Conservation (phyloP, 2,888 invertebrate genomes). For the Caenorhabditis uteleia region DNA sequence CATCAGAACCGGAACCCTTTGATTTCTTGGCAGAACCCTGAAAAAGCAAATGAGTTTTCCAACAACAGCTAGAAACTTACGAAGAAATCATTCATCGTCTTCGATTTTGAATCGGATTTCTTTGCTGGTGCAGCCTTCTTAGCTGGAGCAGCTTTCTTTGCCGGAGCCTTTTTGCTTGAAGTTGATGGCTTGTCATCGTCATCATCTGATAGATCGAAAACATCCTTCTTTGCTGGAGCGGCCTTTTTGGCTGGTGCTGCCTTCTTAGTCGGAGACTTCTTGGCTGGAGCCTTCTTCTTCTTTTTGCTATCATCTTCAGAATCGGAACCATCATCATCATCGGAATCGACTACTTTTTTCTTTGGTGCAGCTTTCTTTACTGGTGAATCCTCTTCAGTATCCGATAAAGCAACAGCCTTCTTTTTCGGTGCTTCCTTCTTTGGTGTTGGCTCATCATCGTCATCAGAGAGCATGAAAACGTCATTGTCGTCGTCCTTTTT, state of each 20-base stretch:
- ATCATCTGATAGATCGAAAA: slow-evolving; percentile 4
- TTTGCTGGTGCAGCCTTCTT: slow-evolving; percentile 19
- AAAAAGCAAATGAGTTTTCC: background rate
- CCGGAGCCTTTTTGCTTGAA: slow-evolving; percentile 15
- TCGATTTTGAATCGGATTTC: too few species aligned
- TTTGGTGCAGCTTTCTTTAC: slow-evolving; percentile 7
- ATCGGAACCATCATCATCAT: slow-evolving; percentile 13
- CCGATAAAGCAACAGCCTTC: background rate
- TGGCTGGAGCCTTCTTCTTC: slow-evolving; percentile 19
- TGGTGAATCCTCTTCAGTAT: slow-evolving; percentile 3
- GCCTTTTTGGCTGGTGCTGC: slow-evolving; percentile 3
- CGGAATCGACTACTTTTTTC: slow-evolving; percentile 3
- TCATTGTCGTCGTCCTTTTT: slow-evolving; percentile 22
- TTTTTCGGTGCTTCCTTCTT: slow-evolving; percentile 1
- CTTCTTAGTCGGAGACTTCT: slow-evolving; percentile 17
- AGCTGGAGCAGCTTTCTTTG: slow-evolving; percentile 16
- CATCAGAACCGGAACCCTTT: slow-evolving; percentile 19
- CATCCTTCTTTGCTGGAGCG: background rate
- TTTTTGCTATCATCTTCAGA: slow-evolving; percentile 11
- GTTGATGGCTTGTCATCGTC: slow-evolving; percentile 20
- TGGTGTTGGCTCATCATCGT: slow-evolving; percentile 3
- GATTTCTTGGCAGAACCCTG: slow-evolving; percentile 1
- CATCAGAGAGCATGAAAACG: slow-evolving; percentile 6
- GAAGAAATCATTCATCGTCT: slow-evolving; percentile 37
- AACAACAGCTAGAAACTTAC: slow-evolving; percentile 2